Evolutionary conservation across 2,888 invertebrate genomes (phyloP), one percentile per base, ranked within the genome.

Genomic region (Phania funesta): DNA sequence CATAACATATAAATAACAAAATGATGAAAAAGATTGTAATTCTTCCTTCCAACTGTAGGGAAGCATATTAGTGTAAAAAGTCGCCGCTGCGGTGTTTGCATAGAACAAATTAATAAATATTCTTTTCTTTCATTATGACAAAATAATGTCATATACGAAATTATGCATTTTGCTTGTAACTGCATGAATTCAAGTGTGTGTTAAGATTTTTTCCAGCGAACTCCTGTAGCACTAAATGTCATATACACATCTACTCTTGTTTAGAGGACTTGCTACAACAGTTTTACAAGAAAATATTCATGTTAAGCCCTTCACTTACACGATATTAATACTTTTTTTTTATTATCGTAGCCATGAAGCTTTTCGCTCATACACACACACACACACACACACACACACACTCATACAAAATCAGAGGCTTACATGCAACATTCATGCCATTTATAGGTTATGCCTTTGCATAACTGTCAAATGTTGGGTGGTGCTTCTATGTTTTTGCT

Each of bases 251-350:
- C 22, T 41, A 41, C 48, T 41, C 35, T 68, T 68, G 52, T 60
- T 68, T 52, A 44, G 24, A 76, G 76, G 76, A 76, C 60, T 68
- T 68, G 68, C 76, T 44, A 60, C 54, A 65, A 24, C 35, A 76
- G 52, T 68, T 74, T 76, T 38, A 76, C 56, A 71, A 68, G 71
- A 65, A 71, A 65, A 77, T 77, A 58, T 73, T 56, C 81, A 73
- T 62, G 60, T 67, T 71, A 73, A 81, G 65, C 26, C 60, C 48
- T 71, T 67, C 71, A 60, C 52, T 73, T 52, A 58, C 58, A 71
- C 65, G 41, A 71, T 54, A 67, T 68, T 60, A 76, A 44, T 13
- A 52, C n/a, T 67, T 77, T 65, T 68, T 79, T 68, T 74, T 62
- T 48, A 48, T 73, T 76, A 60, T 73, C n/a, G n/a, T n/a, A n/a